Conservation (phyloP, 2,797 vertebrate genomes). For the Harpagifer antarcticus region DNA sequence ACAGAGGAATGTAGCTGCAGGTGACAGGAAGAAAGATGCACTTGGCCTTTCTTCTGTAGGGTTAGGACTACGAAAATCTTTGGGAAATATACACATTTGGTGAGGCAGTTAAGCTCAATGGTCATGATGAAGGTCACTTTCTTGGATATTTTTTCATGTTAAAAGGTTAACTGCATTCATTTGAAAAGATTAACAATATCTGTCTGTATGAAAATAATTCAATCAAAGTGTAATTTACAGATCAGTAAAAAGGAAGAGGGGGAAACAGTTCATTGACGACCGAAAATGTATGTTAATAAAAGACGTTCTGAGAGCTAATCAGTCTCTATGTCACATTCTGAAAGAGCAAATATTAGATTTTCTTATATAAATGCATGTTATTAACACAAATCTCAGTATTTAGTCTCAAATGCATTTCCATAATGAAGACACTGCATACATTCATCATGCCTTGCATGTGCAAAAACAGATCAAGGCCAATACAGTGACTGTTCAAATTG, state of each 20-base stretch:
- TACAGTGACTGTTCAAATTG: not conserved
- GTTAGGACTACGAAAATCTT: not conserved
- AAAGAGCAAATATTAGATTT: too few species aligned
- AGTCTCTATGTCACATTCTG: too few species aligned
- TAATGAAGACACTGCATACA: not conserved
- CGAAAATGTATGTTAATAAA: too few species aligned
- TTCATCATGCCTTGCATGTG: not conserved
- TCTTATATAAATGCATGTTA: not conserved
- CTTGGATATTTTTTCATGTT: not conserved
- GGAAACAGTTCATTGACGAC: too few species aligned
- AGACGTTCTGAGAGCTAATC: too few species aligned
- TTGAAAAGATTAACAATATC: not conserved
- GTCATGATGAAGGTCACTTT: not conserved
- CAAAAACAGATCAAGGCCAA: not conserved
- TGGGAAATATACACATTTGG: too few species aligned
- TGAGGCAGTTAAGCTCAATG: not conserved
- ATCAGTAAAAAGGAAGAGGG: not conserved
- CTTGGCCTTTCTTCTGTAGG: not conserved
- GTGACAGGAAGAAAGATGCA: not conserved
- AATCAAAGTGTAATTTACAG: not conserved
- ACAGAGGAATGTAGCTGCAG: slow-evolving; percentile 9
- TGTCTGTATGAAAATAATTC: not conserved
- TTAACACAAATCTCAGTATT: not conserved
- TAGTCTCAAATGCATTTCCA: not conserved
- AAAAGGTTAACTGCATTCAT: not conserved